phyloP scores from a whole-genome alignment of 1,140 invertebrate genomes.

The Drosophila truncata region DNA sequence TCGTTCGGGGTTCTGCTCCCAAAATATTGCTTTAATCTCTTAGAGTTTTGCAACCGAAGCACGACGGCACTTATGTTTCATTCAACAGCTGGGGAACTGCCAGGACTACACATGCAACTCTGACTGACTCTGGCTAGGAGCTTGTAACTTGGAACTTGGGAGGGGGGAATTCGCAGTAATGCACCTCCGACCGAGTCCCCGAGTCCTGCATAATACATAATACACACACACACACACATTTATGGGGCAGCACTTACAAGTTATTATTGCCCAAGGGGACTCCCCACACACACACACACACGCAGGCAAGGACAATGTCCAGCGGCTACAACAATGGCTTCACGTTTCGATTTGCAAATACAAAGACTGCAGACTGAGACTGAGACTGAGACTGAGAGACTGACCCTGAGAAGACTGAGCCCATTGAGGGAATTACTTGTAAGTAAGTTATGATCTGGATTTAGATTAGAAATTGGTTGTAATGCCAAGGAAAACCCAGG shows the following conservation, averaged over 20 bases:
- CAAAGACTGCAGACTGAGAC: not conserved
- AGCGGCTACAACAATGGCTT: slow-evolving; percentile 25
- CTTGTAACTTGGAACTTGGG: not conserved
- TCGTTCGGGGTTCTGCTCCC: not conserved
- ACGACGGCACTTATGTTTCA: slow-evolving; percentile 19
- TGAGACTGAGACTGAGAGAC: not conserved
- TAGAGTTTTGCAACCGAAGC: slow-evolving; percentile 12
- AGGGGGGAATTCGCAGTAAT: slow-evolving; percentile 12
- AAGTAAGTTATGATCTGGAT: slow-evolving; percentile 30
- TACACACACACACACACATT: not conserved
- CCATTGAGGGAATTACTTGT: slow-evolving; percentile 18
- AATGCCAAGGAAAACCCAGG: not conserved
- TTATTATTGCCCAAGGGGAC: slow-evolving; percentile 36
- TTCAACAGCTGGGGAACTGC: slow-evolving; percentile 15
- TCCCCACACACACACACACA: not conserved
- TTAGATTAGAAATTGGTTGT: slow-evolving; percentile 8
- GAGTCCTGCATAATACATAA: slow-evolving; percentile 32
- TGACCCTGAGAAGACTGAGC: not conserved
- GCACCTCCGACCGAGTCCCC: not conserved
- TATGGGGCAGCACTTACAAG: slow-evolving; percentile 33
- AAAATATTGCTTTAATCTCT: slow-evolving; percentile 19
- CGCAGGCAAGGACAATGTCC: slow-evolving; percentile 22
- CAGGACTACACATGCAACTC: slow-evolving; percentile 15
- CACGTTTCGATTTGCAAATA: slow-evolving; percentile 17
- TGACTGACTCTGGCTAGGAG: no score